Evolutionary conservation across 2,888 invertebrate genomes (phyloP).

Genomic region (Stegana nigrithorax): DNA sequence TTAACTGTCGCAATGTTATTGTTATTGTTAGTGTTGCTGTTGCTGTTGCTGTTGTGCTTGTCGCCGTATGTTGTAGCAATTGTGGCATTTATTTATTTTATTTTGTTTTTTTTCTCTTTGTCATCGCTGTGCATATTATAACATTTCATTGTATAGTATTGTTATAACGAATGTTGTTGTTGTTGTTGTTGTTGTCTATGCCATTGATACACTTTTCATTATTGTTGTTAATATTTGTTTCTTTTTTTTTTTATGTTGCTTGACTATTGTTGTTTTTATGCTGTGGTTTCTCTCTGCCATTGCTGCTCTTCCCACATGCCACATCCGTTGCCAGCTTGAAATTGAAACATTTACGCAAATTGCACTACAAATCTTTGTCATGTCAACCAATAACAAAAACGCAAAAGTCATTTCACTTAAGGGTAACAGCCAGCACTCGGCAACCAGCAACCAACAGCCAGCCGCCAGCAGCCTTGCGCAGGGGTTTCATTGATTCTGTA

Average conservation of each 20-base stretch:
- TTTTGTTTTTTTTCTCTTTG: constrained; percentile 17
- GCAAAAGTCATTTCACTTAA: too few relatives aligned
- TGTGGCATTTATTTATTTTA: background rate
- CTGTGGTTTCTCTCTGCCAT: background rate
- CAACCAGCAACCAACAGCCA: too few relatives aligned
- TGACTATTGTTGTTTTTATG: background rate
- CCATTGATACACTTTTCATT: too few relatives aligned
- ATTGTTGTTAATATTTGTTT: background rate
- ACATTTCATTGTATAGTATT: too few relatives aligned
- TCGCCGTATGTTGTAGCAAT: constrained; percentile 25
- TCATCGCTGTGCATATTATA: too few relatives aligned
- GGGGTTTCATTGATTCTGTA: too few relatives aligned
- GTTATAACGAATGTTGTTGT: too few relatives aligned
- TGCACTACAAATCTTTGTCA: constrained; percentile 32
- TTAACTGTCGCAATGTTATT: constrained; percentile 48
- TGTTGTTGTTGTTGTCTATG: constrained; percentile 26
- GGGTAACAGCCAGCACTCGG: too few relatives aligned
- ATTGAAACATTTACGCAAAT: constrained; percentile 39
- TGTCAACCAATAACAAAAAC: constrained; percentile 21
- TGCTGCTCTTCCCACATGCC: too few relatives aligned
- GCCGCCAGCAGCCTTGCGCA: too few relatives aligned
- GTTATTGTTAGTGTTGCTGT: constrained; percentile 15
- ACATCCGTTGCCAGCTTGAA: too few relatives aligned
- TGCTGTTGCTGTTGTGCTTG: constrained; percentile 29
- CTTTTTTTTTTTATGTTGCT: background rate